Conservation (phyloP, 1,140 invertebrate species). For the Apis cerana region DNA sequence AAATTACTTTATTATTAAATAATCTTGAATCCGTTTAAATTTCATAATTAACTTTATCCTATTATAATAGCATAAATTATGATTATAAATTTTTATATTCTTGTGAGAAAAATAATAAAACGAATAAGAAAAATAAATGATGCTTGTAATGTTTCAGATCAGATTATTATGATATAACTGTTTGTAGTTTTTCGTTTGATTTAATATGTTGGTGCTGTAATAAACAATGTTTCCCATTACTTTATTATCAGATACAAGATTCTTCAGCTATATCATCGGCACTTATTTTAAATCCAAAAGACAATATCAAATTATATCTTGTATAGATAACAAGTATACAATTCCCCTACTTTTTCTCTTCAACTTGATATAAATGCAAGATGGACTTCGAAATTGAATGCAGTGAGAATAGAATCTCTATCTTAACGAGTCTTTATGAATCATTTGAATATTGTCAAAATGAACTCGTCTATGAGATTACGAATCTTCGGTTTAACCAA, state of each 20-base stretch:
- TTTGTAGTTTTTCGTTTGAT: conserved; percentile 46
- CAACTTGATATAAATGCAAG: conserved; percentile 52
- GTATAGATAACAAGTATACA: conserved; percentile 33
- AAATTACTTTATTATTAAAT: not conserved
- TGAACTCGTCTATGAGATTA: conserved; percentile 51
- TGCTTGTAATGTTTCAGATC: not conserved
- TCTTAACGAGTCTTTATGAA: not conserved
- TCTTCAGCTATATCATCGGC: not conserved
- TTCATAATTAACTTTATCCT: not conserved
- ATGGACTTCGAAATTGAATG: not conserved
- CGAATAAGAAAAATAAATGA: not conserved
- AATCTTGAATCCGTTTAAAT: not conserved
- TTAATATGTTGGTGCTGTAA: conserved; percentile 39
- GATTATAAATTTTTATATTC: not conserved
- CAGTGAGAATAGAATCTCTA: not conserved
- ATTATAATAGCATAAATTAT: not conserved
- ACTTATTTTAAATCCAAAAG: conserved; percentile 54
- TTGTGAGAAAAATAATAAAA: not conserved
- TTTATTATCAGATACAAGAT: conserved; percentile 56
- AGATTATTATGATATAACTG: conserved; percentile 21
- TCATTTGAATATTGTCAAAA: conserved; percentile 35
- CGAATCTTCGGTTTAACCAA: conserved; percentile 29
- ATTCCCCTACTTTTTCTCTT: conserved; percentile 30
- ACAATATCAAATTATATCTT: conserved; percentile 25
- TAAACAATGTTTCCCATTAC: not conserved